Conservation (phyloP, 2,888 invertebrate genomes). For the Campopleginae sp. region DNA sequence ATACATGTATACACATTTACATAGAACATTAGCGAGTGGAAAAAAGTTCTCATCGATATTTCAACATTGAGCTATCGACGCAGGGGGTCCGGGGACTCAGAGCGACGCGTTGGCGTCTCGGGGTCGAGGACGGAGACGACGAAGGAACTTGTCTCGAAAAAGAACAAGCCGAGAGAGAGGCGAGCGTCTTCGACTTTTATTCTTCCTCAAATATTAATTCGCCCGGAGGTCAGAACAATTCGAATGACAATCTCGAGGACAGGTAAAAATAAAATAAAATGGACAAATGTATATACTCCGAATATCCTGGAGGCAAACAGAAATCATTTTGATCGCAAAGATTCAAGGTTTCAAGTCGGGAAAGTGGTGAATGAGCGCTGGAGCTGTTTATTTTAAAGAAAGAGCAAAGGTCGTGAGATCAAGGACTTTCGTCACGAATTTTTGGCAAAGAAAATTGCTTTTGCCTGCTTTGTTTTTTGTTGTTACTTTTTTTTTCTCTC, state of each 20-base stretch:
- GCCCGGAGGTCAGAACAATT: background rate
- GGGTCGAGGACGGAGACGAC: slow-evolving; percentile 56
- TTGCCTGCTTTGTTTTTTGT: background rate
- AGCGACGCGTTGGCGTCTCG: slow-evolving; percentile 35
- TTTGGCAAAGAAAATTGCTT: slow-evolving; percentile 21
- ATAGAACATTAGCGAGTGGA: slow-evolving; percentile 8
- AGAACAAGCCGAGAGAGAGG: background rate
- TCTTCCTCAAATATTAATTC: background rate
- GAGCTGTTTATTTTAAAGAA: background rate
- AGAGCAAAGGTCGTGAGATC: background rate
- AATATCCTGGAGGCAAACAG: background rate
- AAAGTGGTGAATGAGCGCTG: background rate
- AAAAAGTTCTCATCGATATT: slow-evolving; percentile 63
- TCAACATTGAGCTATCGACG: slow-evolving; percentile 60
- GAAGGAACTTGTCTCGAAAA: slow-evolving; percentile 14
- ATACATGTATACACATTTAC: background rate
- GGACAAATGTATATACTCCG: background rate
- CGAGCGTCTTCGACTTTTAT: background rate
- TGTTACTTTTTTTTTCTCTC: background rate
- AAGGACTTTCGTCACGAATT: background rate
- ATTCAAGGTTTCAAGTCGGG: background rate
- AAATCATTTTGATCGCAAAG: background rate
- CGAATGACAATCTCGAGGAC: background rate
- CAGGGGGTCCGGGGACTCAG: slow-evolving; percentile 1
- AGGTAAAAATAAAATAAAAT: background rate